A percentile compares a stretch with the other conserved stretches of the same genome.
Conservation (phyloP, 1,140 invertebrate genomes). For the Batillaria attramentaria region DNA sequence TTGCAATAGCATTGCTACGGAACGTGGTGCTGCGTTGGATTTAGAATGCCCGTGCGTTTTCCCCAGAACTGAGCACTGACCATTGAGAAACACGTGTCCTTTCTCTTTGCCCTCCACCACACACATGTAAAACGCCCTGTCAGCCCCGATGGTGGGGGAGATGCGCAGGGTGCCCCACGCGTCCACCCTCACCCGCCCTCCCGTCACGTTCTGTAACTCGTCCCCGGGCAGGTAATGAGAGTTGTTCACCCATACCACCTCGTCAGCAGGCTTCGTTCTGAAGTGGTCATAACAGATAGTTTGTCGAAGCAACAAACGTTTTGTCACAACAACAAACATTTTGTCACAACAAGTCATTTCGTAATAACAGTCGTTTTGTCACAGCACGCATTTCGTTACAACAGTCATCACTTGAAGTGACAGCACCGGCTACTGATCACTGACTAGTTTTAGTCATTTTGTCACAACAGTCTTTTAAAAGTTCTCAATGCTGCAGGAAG, state of each 20-base stretch:
- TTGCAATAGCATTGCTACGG: too few species aligned
- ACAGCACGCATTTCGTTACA: neutral
- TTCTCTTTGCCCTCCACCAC: neutral
- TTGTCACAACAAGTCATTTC: neutral
- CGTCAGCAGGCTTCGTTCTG: slow-evolving; percentile 16
- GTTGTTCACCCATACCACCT: slow-evolving; percentile 14
- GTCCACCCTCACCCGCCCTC: slow-evolving; percentile 18
- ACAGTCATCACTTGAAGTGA: neutral
- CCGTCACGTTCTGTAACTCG: neutral
- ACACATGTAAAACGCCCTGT: neutral
- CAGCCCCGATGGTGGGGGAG: neutral
- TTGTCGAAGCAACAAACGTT: neutral
- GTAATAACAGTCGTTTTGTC: neutral
- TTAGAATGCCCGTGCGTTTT: too few species aligned
- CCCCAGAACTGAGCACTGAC: too few species aligned
- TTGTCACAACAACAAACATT: neutral
- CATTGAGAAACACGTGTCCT: slow-evolving; percentile 5
- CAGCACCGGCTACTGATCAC: neutral
- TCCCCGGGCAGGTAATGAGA: slow-evolving; percentile 8
- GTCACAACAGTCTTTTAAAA: neutral
- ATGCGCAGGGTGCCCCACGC: slow-evolving; percentile 13
- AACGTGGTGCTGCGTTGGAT: too few species aligned
- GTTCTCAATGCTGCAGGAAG: neutral
- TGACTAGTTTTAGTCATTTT: too few species aligned
- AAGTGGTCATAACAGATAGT: neutral